Evolutionary conservation across 2,888 invertebrate genomes (phyloP), one percentile per base, ranked within the genome.

Genomic region (Limenitis camilla): DNA sequence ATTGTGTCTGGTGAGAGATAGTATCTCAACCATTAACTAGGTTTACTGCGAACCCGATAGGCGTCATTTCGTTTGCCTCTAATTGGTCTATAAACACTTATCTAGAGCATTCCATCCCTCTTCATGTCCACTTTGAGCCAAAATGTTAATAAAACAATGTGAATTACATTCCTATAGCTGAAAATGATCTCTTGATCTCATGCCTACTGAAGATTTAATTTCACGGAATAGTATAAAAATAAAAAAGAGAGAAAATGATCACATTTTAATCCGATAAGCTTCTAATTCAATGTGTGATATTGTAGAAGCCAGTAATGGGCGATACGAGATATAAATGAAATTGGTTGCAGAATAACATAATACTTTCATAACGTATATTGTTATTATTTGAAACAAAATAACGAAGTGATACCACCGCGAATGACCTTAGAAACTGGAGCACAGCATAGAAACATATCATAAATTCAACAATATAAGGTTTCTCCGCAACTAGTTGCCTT

Each of bases 381-480:
- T 77, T 79, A 77, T 78, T 78, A 81, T 78, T 75, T 76, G 61
- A 64, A 72, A 68, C 67, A 67, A 72, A 78, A 81, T 78, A 78
- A 74, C 61, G 66, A 63, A 54, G 55, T 74, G 77, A 78, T 79
- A 77, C 66, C 63, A 62, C 71, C 68, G 72, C 68, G 72, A 79
- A 81, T 76, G 74, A 74, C 69, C 73, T 64, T 72, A 71, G 76
- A 76, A 81, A 78, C 71, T 76, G 67, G 78, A 76, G 68, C 77
- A 71, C 64, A 71, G 69, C 68, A 69, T 66, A 67, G 69, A 68
- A 75, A 75, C 73, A 74, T 78, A 77, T 81, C 80, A 81, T 84
- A 85, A 85, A 84, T 85, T 81, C 66, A 70, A 76, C 76, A 81
- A 78, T 81, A 81, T 80, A 81, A 78, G 80, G 80, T 77, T 81